Base-by-base conservation (phyloP, 1,140 invertebrate species). In the Vollenhovia emeryi region DNA sequence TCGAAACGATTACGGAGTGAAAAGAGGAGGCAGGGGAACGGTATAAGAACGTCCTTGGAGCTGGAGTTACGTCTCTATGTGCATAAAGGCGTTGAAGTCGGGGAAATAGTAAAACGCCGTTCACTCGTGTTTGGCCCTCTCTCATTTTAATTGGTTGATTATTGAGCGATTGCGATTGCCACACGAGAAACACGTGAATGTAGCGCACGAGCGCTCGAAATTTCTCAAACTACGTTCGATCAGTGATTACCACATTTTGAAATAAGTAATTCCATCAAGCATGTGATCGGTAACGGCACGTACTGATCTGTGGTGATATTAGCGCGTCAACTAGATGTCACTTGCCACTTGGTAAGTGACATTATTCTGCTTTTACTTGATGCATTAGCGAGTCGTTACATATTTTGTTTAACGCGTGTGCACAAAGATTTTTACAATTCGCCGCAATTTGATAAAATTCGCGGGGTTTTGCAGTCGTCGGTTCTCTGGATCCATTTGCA, bases 361-460 rank as follows among this genome's bases (percentile, higher is more conserved):
- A 52, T 68, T 52, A 40, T 1, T 52, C n/a, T 15, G 11, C 30
- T 68, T 79, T 79, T 6, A n/a, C 52, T 21, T 52, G 8, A 27
- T 3, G 15, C 45, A 57, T 57, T 15, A 18, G 24, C 40, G 2
- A 71, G 43, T 36, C 24, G 13, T 27, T 43, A 59, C 59, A 30
- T 71, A 36, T 57, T 48, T 13, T 15, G 76, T 55, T 71, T 71
- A 45, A 73, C 73, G n/a, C n/a, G 24, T n/a, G 36, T 15, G 50
- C 52, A 27, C 36, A 13, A 43, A 71, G 43, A 82, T 82, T 73
- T 82, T 82, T 71, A 21, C 36, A 43, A 71, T 59, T 73, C 27
- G 30, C 43, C 6, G 24, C 64, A 55, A 52, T 66, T 80, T 50
- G 40, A 73, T 71, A 8, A 71, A 57, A 57, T 43, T 57, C 24